Conservation (phyloP, 2,888 invertebrate species). For the Lasioglossum marginatum region DNA sequence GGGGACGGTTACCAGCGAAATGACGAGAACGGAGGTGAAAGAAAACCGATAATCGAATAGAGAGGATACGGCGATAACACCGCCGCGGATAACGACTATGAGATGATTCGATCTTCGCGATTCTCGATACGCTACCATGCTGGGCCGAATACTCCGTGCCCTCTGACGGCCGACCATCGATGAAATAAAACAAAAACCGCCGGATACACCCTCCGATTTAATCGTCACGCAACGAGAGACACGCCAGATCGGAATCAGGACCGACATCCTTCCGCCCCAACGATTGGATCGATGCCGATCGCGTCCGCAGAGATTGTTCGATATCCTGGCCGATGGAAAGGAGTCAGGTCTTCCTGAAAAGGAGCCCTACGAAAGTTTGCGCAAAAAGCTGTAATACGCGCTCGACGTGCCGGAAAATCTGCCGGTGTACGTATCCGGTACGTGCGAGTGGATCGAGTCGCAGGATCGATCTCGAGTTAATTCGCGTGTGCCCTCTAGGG, state of each 20-base stretch:
- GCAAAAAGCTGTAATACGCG: not conserved
- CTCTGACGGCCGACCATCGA: not conserved
- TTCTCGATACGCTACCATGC: not conserved
- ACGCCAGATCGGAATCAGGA: not conserved
- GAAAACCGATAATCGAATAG: constrained; percentile 14
- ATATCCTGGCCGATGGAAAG: constrained; percentile 1
- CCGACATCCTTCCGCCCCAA: not conserved
- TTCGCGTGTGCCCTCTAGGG: constrained; percentile 13
- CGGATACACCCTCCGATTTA: not conserved
- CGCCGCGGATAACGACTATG: not conserved
- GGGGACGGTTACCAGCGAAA: not conserved
- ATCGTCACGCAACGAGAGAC: not conserved
- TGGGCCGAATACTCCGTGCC: not conserved
- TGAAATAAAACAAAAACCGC: not conserved
- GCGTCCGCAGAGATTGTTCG: constrained; percentile 3
- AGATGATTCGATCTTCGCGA: not conserved
- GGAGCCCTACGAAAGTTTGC: not conserved
- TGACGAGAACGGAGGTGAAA: constrained; percentile 20
- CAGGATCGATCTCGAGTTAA: constrained; percentile 14
- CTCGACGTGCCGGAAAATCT: not conserved
- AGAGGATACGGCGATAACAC: not conserved
- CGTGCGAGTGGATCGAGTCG: not conserved
- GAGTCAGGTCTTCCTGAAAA: not conserved
- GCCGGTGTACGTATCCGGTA: not conserved
- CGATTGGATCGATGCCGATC: constrained; percentile 14